These are phyloP conservation scores for Phycodurus eques DNA, from an alignment of 2,113 vertebrate species.

Conservation along the genomic window DNA sequence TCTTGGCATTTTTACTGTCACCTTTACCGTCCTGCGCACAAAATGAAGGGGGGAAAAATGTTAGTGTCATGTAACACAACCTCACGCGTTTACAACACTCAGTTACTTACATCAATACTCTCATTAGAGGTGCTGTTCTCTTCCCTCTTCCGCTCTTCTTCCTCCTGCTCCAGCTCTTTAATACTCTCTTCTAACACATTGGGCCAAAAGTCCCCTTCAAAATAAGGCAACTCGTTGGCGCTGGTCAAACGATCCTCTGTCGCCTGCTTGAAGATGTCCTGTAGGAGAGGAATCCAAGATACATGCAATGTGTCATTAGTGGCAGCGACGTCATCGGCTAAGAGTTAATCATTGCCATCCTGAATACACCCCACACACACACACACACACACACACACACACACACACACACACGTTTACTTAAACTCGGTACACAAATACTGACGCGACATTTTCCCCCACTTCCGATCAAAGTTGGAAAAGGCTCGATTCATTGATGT, in stretches of 20 bases:
- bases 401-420: too few relatives aligned
- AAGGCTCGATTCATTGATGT: too few relatives aligned
- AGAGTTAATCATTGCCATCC: background rate
- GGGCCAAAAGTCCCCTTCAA: slow-evolving; percentile 98
- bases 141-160: slow-evolving; percentile 95
- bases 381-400: too few relatives aligned
- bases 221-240: slow-evolving; percentile 96
- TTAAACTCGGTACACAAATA: too few relatives aligned
- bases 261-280: slow-evolving; percentile 98
- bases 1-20: slow-evolving; percentile 98
- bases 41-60: background rate
- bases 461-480: too few relatives aligned
- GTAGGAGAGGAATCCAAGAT: slow-evolving; percentile 3
- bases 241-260: slow-evolving; percentile 97
- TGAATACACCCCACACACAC: background rate
- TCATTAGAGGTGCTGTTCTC: slow-evolving; percentile 96
- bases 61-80: background rate
- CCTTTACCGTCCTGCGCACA: slow-evolving; percentile 85
- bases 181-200: slow-evolving; percentile 98
- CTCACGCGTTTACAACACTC: background rate
- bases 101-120: slow-evolving; percentile 87
- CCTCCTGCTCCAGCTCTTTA: slow-evolving; percentile 97
- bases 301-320: slow-evolving; percentile 10
- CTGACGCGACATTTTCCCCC: too few relatives aligned
- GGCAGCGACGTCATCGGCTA: background rate